Evolutionary conservation across 2,113 vertebrate species (phyloP).

Genomic region (Calypte anna): DNA sequence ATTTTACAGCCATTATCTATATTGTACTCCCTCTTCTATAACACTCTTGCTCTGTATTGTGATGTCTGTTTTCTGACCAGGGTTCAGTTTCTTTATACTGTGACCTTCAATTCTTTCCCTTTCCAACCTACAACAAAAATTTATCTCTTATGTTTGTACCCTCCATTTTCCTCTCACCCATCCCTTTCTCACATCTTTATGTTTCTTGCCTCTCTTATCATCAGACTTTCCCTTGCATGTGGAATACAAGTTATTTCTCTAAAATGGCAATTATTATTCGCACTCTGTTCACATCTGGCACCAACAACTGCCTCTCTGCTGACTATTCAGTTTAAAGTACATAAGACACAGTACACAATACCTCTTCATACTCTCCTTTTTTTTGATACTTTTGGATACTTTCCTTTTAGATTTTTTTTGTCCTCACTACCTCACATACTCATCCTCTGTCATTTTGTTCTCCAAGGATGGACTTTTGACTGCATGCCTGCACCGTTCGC

Average conservation of each 20-base stretch:
- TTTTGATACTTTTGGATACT: too few relatives aligned
- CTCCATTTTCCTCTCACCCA: background rate
- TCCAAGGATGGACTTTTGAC: background rate
- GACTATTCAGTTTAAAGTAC: background rate
- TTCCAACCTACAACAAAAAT: background rate
- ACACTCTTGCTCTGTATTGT: background rate
- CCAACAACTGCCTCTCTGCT: background rate
- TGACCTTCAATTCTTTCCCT: background rate
- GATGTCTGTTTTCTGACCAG: background rate
- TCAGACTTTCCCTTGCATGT: background rate
- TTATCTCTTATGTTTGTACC: background rate
- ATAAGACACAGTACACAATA: background rate
- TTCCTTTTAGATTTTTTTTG: background rate
- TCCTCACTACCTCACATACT: background rate
- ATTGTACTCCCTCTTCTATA: background rate
- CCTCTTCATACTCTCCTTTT: background rate
- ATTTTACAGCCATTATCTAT: background rate
- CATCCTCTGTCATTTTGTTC: fast-evolving
- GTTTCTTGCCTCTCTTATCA: fast-evolving
- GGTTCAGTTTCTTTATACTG: background rate
- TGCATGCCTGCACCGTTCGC: too few relatives aligned
- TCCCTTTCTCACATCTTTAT: background rate
- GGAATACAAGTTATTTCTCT: background rate
- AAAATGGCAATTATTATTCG: background rate
- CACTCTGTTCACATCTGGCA: background rate